A percentile compares a stretch with the other conserved stretches of the same genome.
Evolutionary conservation across 2,888 invertebrate species (phyloP).

Genomic region (Harmothoe impar): DNA sequence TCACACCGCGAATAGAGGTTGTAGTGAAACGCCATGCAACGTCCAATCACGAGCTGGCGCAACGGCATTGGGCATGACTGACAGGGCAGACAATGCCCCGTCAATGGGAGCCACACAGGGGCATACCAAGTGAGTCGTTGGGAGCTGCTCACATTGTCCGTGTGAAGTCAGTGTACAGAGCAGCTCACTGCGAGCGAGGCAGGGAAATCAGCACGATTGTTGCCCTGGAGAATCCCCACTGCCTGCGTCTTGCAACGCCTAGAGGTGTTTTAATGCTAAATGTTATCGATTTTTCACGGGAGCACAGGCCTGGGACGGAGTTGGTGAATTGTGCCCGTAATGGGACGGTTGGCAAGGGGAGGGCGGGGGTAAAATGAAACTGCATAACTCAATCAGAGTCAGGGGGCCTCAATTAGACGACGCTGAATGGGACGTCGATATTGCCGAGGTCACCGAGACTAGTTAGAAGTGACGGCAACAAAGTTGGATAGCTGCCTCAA

Average conservation of each 20-base stretch:
- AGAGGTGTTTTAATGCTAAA: constrained; percentile 34
- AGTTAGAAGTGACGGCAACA: too few species aligned
- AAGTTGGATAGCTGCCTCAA: too few species aligned
- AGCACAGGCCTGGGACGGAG: not conserved
- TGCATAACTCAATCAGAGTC: constrained; percentile 7
- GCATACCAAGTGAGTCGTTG: constrained; percentile 6
- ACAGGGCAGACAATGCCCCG: constrained; percentile 1
- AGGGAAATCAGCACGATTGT: constrained; percentile 8
- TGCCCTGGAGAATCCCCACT: not conserved
- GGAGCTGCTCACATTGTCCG: not conserved
- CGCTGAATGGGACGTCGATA: not conserved
- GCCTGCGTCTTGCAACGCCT: not conserved
- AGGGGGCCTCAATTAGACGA: not conserved
- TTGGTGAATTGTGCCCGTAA: not conserved
- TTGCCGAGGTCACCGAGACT: too few species aligned
- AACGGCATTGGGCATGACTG: not conserved
- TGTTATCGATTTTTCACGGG: constrained; percentile 16
- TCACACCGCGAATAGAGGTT: not conserved
- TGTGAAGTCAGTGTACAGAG: not conserved
- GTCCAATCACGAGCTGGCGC: not conserved
- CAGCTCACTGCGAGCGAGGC: not conserved
- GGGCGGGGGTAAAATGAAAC: not conserved
- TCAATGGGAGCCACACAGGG: not conserved
- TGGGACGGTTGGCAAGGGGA: not conserved
- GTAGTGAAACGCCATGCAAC: not conserved